phyloP scores from a whole-genome alignment of 2,113 vertebrate species.

The Oplegnathus fasciatus region DNA sequence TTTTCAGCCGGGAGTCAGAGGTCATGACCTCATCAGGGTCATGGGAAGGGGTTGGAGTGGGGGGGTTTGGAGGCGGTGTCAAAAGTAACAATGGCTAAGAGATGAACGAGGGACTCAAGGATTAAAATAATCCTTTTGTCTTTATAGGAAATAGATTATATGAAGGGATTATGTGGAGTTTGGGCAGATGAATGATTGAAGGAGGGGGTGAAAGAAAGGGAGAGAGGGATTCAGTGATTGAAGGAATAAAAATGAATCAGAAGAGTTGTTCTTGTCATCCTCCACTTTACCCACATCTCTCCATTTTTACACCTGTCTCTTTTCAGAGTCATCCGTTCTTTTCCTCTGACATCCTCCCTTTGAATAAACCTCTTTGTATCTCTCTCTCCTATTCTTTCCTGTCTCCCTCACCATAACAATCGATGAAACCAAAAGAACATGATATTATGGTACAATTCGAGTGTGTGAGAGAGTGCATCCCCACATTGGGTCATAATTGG shows the following conservation, averaged over 20 bases:
- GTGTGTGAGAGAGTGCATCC: not conserved
- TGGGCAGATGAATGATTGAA: not conserved
- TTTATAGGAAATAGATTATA: slow-evolving; percentile 5
- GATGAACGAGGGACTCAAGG: slow-evolving; percentile 16
- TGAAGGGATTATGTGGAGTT: not conserved
- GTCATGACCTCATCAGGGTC: slow-evolving; percentile 28
- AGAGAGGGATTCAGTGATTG: not conserved
- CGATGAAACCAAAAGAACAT: slow-evolving; percentile 4
- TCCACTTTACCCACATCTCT: not conserved
- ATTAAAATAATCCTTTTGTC: slow-evolving; percentile 35
- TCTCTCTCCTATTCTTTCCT: not conserved
- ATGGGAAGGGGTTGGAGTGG: not conserved
- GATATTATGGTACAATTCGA: not conserved
- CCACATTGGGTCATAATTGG: slow-evolving; percentile 19
- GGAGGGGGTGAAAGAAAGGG: not conserved
- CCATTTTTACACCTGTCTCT: not conserved
- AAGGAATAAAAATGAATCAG: not conserved
- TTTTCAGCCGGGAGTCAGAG: slow-evolving; percentile 15
- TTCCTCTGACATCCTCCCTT: not conserved
- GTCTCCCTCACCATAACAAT: not conserved
- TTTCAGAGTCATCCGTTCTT: not conserved
- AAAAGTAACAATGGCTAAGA: slow-evolving; percentile 8
- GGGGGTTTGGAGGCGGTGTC: not conserved
- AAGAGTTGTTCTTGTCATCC: not conserved
- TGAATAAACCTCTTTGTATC: not conserved